Conservation (phyloP, 1,140 invertebrate genomes). For the Drosophila sulfurigaster region DNA sequence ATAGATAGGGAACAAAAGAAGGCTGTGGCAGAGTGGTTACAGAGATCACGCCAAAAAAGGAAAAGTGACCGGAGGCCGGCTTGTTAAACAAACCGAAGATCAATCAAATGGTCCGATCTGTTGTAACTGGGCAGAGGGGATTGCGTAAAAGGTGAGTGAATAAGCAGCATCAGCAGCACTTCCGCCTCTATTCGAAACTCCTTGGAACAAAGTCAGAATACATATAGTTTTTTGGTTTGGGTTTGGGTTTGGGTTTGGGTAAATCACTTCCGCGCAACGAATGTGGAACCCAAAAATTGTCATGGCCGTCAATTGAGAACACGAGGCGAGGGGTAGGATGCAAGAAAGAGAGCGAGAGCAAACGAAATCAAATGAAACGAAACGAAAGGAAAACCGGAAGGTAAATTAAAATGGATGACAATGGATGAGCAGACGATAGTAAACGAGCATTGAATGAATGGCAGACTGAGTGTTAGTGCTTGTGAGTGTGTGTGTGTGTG, state of each 20-base stretch:
- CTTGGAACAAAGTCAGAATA: slow-evolving; percentile 48
- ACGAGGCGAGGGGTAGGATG: slow-evolving; percentile 25
- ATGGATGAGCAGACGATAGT: slow-evolving; percentile 58
- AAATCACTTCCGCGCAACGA: slow-evolving; percentile 81
- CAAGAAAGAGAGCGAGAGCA: slow-evolving; percentile 11
- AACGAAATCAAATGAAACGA: slow-evolving; percentile 34
- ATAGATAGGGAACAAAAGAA: slow-evolving; percentile 7
- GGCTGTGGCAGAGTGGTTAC: slow-evolving; percentile 17
- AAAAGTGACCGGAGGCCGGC: slow-evolving; percentile 55
- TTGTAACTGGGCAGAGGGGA: not conserved
- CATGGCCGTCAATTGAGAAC: slow-evolving; percentile 78
- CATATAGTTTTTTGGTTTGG: slow-evolving; percentile 5
- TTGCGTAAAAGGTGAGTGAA: slow-evolving; percentile 36
- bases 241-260: slow-evolving; percentile 29
- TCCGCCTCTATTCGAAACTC: slow-evolving; percentile 54
- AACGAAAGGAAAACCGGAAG: slow-evolving; percentile 72
- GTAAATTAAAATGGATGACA: slow-evolving; percentile 84
- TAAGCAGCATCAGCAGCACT: slow-evolving; percentile 41
- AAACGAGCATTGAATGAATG: slow-evolving; percentile 78
- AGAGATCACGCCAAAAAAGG: slow-evolving; percentile 64
- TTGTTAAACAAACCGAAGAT: slow-evolving; percentile 68
- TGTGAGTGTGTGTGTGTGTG: slow-evolving; percentile 27
- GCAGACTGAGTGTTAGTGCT: slow-evolving; percentile 30
- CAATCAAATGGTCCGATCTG: slow-evolving; percentile 49
- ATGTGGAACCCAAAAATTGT: slow-evolving; percentile 70